These are phyloP conservation scores for Cepphus grylle DNA, from an alignment of 2,113 vertebrate species.

Conservation along the genomic window DNA sequence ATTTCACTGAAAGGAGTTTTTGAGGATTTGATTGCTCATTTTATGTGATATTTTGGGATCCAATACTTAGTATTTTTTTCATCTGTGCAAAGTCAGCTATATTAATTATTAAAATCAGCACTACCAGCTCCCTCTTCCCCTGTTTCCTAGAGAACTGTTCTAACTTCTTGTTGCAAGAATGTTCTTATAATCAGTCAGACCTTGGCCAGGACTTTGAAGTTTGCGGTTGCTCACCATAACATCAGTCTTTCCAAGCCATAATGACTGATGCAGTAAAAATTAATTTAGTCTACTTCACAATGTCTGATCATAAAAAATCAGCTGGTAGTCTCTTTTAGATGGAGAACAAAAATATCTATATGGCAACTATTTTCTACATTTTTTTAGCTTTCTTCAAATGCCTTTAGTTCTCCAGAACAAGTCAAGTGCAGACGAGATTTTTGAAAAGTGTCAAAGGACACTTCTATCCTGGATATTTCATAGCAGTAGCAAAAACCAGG, in stretches of 20 bases:
- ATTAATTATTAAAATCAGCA: not conserved
- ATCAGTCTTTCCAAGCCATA: not conserved
- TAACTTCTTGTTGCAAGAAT: not conserved
- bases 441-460: not conserved
- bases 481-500: not conserved
- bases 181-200: not conserved
- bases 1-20: not conserved
- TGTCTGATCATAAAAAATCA: not conserved
- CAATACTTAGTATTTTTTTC: not conserved
- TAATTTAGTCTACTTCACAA: not conserved
- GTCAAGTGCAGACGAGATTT: not conserved
- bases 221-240: not conserved
- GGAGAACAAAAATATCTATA: accelerated
- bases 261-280: not conserved
- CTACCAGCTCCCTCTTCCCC: not conserved
- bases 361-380: not conserved
- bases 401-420: not conserved
- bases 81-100: not conserved
- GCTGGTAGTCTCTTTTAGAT: not conserved
- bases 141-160: not conserved
- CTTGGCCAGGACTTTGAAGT: not conserved
- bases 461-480: not conserved
- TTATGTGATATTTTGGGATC: not conserved
- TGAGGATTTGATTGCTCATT: not conserved
- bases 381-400: not conserved